Conservation (phyloP, 2,888 invertebrate species). For the Habrosyne pyritoides region DNA sequence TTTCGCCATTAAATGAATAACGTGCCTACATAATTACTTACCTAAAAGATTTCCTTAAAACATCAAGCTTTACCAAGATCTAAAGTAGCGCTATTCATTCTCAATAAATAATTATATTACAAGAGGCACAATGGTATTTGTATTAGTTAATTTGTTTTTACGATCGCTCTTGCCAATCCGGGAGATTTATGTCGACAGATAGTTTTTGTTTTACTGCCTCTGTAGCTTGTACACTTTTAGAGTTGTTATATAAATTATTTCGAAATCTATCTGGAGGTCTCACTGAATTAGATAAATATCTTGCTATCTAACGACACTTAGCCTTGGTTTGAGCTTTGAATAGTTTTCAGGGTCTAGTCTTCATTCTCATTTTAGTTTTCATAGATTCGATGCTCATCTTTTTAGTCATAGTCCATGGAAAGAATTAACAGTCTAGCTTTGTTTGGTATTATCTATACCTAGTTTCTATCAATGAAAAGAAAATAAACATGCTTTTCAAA, state of each 20-base stretch:
- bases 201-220: conserved; percentile 36
- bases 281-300: background rate
- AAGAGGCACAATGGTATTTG: conserved; percentile 20
- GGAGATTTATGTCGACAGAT: conserved; percentile 34
- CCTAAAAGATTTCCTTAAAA: too few relatives aligned
- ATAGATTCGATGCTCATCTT: too few relatives aligned
- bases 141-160: conserved; percentile 44
- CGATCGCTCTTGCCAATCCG: conserved; percentile 34
- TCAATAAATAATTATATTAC: background rate
- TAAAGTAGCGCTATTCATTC: background rate
- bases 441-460: too few relatives aligned
- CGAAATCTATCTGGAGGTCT: background rate
- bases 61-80: too few relatives aligned
- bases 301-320: background rate
- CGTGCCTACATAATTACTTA: too few relatives aligned
- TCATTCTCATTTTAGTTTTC: too few relatives aligned
- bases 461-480: too few relatives aligned
- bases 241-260: background rate
- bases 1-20: too few relatives aligned
- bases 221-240: background rate
- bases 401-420: too few relatives aligned
- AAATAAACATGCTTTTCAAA: too few relatives aligned
- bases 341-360: too few relatives aligned
- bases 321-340: background rate
- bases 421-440: too few relatives aligned